Percentiles rank a stretch among this genome's conserved stretches.
phyloP scores from a whole-genome alignment of 2,888 invertebrate genomes.

The Phrixothrix hirtus region DNA sequence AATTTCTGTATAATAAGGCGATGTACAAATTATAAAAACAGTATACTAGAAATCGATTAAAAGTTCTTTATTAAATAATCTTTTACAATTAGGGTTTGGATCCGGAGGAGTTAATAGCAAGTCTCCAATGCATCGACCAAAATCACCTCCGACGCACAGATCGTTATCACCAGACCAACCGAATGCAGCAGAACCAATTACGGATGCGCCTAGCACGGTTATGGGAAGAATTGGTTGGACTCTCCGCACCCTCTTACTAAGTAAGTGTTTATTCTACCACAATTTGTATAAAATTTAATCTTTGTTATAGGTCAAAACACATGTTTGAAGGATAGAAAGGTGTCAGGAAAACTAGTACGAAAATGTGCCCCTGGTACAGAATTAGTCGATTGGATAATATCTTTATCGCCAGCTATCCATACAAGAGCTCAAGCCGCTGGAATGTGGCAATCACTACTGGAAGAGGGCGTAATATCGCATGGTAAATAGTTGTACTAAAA shows the following conservation, averaged over 20 bases:
- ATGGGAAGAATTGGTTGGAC: conserved; percentile 73
- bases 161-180: conserved; percentile 66
- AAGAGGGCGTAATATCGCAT: conserved; percentile 77
- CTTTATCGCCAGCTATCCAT: conserved; percentile 65
- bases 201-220: conserved; percentile 68
- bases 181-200: conserved; percentile 69
- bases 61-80: no score
- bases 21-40: background rate
- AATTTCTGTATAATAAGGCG: no score
- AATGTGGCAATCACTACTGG: conserved; percentile 83
- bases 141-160: conserved; percentile 61
- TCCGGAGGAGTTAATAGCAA: conserved; percentile 54
- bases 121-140: conserved; percentile 54
- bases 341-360: conserved; percentile 65
- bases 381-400: conserved; percentile 78
- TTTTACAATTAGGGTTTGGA: conserved; percentile 57
- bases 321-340: conserved; percentile 58
- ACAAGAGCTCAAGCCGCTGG: conserved; percentile 72
- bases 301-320: conserved; percentile 58
- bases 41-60: no score
- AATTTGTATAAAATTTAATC: no score
- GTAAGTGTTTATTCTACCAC: no score
- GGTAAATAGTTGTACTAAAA: conserved; percentile 61
- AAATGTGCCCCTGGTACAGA: conserved; percentile 78
- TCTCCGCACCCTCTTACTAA: conserved; percentile 67